Evolutionary conservation across 37 sponge, comb jelly and placozoan species (phyloP), one percentile per base, ranked within the genome.

Genomic region (Beroe ovata): DNA sequence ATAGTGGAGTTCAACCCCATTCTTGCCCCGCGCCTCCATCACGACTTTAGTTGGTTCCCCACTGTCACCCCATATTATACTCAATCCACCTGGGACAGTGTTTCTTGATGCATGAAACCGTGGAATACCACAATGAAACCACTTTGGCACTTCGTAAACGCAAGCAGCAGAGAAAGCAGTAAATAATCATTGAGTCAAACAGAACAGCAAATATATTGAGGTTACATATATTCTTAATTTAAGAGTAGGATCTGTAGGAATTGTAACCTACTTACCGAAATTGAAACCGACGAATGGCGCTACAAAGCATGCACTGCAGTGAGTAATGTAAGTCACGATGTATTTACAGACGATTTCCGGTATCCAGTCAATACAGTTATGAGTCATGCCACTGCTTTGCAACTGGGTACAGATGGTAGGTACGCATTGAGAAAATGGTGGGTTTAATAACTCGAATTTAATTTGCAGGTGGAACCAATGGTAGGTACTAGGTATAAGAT

Each of bases 321-420:
- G 36, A 0, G 84, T 32, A 1, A 77, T 35, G 38, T 77, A 77
- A 21, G 39, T 77, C 1, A 77, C 41, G 47, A 33, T 18, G 28
- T 77, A 77, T 77, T 35, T 39, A 77, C 84, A 77, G 54, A 77
- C 22, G 26, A 77, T 8, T 18, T 77, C 84, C 4, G 84, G 84
- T 40, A 77, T 40, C 84, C 41, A 77, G 54, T 77, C 84, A 23
- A 77, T 21, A 77, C 84, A 77, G 54, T 77, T 77, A 54, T 77
- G 84, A 20, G 84, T 77, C 84, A 77, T 77, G 21, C 84, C 84
- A 40, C 84, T 77, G 41, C 84, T 77, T 19, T 77, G 84, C 4
- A 77, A 42, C 84, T 77, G n/a, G n/a, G n/a, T n/a, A n/a, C n/a
- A n/a, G n/a, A n/a, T n/a, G n/a, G n/a, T n/a, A n/a, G n/a, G n/a